phyloP scores from a whole-genome alignment of 2,888 invertebrate species.

The Antitype chi region DNA sequence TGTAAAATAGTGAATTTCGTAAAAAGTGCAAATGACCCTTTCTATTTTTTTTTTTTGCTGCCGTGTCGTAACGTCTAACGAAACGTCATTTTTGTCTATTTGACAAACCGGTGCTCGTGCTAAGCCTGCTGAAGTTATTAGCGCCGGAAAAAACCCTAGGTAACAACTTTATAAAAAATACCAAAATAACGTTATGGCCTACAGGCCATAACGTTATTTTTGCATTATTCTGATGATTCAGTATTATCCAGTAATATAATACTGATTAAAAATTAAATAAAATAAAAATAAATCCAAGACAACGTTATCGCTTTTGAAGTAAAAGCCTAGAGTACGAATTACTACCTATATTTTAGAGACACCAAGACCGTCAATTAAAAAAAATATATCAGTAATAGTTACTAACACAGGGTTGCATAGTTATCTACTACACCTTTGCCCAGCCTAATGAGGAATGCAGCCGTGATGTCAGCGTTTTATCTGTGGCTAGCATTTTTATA shows the following conservation, averaged over 20 bases:
- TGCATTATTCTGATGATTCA: too few relatives aligned
- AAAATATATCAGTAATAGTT: neutral
- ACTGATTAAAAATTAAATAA: neutral
- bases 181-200: slow-evolving; percentile 8
- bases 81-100: too few relatives aligned
- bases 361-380: neutral
- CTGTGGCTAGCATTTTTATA: neutral
- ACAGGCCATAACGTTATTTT: too few relatives aligned
- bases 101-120: too few relatives aligned
- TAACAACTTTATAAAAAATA: slow-evolving; percentile 41
- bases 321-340: neutral
- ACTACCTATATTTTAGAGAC: neutral
- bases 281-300: neutral
- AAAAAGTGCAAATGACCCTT: too few relatives aligned
- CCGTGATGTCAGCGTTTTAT: neutral
- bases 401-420: neutral
- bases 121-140: slow-evolving; percentile 44
- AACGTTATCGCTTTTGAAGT: neutral
- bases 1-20: too few relatives aligned
- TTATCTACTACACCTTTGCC: neutral
- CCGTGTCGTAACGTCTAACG: too few relatives aligned
- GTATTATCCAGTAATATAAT: too few relatives aligned
- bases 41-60: too few relatives aligned
- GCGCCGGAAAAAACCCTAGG: slow-evolving; percentile 30
- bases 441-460: neutral